These are phyloP conservation scores for Tiliqua scincoides DNA, from an alignment of 2,113 vertebrate species.

Conservation along the genomic window DNA sequence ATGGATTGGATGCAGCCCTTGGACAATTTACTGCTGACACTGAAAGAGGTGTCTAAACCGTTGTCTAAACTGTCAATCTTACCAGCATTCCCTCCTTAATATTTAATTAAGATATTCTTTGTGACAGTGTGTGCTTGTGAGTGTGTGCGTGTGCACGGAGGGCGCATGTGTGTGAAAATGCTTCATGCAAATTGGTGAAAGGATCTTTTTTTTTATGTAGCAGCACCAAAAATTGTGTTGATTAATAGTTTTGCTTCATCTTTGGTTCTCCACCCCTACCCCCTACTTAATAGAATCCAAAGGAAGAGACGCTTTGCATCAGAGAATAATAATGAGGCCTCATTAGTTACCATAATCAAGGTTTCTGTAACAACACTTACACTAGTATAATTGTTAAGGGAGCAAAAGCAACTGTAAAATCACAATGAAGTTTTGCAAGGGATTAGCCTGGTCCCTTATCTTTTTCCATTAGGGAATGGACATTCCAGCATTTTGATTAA, in stretches of 20 bases:
- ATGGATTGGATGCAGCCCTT: background rate
- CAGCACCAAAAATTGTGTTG: background rate
- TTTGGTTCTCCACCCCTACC: background rate
- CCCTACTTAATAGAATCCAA: conserved; percentile 29
- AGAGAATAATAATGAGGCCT: conserved; percentile 13
- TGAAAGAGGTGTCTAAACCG: background rate
- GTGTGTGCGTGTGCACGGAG: too few species aligned
- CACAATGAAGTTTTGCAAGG: background rate
- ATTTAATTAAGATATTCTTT: conserved; percentile 19
- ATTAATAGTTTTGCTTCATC: background rate
- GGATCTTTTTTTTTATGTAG: background rate
- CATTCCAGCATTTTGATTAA: conserved; percentile 48
- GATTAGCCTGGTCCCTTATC: background rate
- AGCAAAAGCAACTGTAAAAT: conserved; percentile 28
- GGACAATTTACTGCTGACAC: background rate
- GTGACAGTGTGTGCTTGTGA: background rate
- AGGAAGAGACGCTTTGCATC: conserved; percentile 22
- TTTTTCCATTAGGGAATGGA: conserved; percentile 37
- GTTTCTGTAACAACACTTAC: conserved; percentile 26
- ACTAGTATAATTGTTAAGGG: background rate
- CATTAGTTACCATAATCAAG: conserved; percentile 20
- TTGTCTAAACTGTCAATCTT: background rate
- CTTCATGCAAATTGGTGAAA: background rate
- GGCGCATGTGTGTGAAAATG: too few species aligned
- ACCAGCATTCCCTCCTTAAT: background rate